phyloP scores from a whole-genome alignment of 2,888 invertebrate species.

The Eurois occulta region DNA sequence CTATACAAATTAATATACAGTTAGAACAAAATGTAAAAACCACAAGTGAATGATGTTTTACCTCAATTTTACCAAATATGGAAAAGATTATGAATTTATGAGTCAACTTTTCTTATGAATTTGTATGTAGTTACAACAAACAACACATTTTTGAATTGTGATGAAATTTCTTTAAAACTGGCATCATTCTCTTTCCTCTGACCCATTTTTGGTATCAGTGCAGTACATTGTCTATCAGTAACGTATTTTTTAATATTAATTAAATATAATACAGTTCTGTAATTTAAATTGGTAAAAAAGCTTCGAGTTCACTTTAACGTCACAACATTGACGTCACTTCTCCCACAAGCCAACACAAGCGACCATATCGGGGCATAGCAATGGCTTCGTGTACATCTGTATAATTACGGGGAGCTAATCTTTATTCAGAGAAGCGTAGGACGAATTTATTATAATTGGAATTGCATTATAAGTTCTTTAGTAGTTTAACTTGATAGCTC shows the following conservation, averaged over 20 bases:
- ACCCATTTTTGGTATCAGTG: background rate
- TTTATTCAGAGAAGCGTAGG: slow-evolving; percentile 55
- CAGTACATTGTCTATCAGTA: background rate
- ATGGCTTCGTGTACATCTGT: slow-evolving; percentile 67
- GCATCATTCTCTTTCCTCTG: too few species aligned
- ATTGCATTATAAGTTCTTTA: slow-evolving; percentile 53
- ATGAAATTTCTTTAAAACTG: too few species aligned
- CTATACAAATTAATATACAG: background rate
- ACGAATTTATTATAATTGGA: slow-evolving; percentile 45
- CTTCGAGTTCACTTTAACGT: too few species aligned
- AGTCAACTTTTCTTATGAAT: slow-evolving; percentile 1
- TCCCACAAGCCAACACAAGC: slow-evolving; percentile 46
- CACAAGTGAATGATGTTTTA: background rate
- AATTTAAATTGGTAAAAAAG: too few species aligned
- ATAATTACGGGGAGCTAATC: slow-evolving; percentile 62
- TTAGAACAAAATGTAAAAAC: background rate
- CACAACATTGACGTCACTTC: slow-evolving; percentile 20
- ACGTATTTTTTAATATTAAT: too few species aligned
- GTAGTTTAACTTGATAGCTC: slow-evolving; percentile 54
- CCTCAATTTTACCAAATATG: background rate
- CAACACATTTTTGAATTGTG: too few species aligned
- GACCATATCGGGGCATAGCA: slow-evolving; percentile 39
- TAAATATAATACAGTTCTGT: too few species aligned
- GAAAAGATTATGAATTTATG: background rate
- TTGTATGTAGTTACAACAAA: background rate